phyloP scores from a whole-genome alignment of 2,113 vertebrate species.

The Silurus asotus region DNA sequence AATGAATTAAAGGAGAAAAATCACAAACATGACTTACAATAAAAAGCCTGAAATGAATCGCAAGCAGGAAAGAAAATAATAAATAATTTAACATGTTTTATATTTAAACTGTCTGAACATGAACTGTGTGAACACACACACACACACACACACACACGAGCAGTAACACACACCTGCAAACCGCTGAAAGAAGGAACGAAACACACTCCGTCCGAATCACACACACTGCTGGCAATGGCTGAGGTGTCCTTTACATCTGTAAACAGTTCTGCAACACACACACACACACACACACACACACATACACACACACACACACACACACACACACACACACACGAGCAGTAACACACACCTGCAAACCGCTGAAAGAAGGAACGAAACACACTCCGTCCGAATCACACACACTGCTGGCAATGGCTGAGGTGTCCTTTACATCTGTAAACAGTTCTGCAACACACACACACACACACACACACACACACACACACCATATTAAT shows the following conservation, averaged over 20 bases:
- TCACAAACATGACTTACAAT: slow-evolving; percentile 75
- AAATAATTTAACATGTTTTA: slow-evolving; percentile 48
- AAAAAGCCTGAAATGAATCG: slow-evolving; percentile 64
- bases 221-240: slow-evolving; percentile 82
- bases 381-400: slow-evolving; percentile 93
- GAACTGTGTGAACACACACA: too few species aligned
- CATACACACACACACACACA: background rate
- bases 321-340: background rate
- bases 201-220: slow-evolving; percentile 88
- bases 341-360: slow-evolving; percentile 80
- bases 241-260: slow-evolving; percentile 81
- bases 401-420: slow-evolving; percentile 82
- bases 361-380: slow-evolving; percentile 88
- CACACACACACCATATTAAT: background rate
- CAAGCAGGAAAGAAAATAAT: slow-evolving; percentile 10
- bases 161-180: slow-evolving; percentile 80
- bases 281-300: background rate
- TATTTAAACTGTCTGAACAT: background rate
- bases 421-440: slow-evolving; percentile 80
- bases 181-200: slow-evolving; percentile 93
- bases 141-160: background rate
- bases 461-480: background rate
- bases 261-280: slow-evolving; percentile 82
- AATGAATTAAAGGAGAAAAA: slow-evolving; percentile 52
- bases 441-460: slow-evolving; percentile 84